These are phyloP conservation scores for Chaetodon auriga DNA, from an alignment of 2,113 vertebrate genomes.

Conservation along the genomic window DNA sequence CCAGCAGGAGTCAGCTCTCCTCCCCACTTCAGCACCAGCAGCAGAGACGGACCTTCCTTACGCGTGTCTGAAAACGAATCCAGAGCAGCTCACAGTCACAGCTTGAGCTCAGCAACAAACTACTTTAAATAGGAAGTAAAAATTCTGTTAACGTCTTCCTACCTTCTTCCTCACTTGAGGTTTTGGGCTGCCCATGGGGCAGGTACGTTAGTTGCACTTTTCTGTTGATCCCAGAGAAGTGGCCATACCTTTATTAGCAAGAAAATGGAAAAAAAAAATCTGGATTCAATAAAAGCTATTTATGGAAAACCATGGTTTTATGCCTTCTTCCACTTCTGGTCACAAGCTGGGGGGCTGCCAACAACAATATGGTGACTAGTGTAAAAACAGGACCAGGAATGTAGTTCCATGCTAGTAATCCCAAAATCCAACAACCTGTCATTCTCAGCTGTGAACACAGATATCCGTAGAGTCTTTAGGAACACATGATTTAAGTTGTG, in stretches of 20 bases:
- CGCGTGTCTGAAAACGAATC: constrained; percentile 82
- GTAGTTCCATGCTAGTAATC: not conserved
- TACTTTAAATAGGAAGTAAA: not conserved
- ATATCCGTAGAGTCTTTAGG: not conserved
- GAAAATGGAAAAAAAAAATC: not conserved
- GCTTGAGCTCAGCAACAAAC: not conserved
- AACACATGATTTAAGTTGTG: not conserved
- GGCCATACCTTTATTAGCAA: constrained; percentile 90
- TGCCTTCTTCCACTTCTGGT: not conserved
- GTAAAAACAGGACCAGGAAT: not conserved
- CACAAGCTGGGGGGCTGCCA: not conserved
- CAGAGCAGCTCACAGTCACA: not conserved
- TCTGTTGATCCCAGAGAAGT: constrained; percentile 99
- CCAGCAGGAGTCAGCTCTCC: constrained; percentile 96
- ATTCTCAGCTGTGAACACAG: not conserved
- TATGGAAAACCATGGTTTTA: not conserved
- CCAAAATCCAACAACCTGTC: not conserved
- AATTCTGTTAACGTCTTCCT: constrained; percentile 4
- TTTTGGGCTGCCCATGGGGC: constrained; percentile 93
- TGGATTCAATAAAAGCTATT: not conserved
- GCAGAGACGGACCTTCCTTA: constrained; percentile 88
- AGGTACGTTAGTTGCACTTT: constrained; percentile 98
- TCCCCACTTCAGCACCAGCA: constrained; percentile 97
- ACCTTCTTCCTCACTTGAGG: constrained; percentile 96
- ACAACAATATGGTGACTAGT: not conserved